Base-by-base conservation (phyloP, 2,888 invertebrate species). In the Carabus problematicus region DNA sequence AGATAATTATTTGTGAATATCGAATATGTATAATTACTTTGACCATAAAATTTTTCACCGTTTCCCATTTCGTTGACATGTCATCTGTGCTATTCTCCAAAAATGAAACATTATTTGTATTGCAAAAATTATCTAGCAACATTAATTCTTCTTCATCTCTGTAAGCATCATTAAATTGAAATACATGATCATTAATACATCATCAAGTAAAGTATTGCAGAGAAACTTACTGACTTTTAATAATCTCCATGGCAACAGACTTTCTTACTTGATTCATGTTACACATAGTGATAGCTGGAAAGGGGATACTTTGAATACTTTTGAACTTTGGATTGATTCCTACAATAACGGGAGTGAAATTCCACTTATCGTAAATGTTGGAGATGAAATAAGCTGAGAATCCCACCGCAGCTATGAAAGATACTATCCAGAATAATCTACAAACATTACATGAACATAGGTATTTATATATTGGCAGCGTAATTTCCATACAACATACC, bases 241-340 rank as follows among this genome's bases (percentile, higher is more conserved):
- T 72, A 55, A 85, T 85, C 54, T 83, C 81, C 72, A 82, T 81
- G 1, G 88, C 90, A 69, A 87, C 88, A 39, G 83, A 85, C 72
- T 85, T 88, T 74, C 88, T 88, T 0, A 90, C 92, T 78, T 91
- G 90, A 79, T 94, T 94, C 80, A 93, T 90, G 78, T 93, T 94
- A 79, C 94, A 94, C 71, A 94, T 87, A 0, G 94, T 94, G 1
- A 94, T 83, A 0, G 94, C 91, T 0, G 94, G 94, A 80, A 94
- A 94, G 0, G 94, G 94, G 69, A 94, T 86, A 66, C 87, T 83
- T 1, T 85, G 84, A 0, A 94, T 84, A 0, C 86, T 84, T 70
- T 89, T 89, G 56, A 89, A 87, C 73, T 87, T 87, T 0, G 93
- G 90, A 77, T 90, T 92, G 70, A 93, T 87, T 76, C 89, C 91